These are phyloP conservation scores for Diabrotica undecimpunctata DNA, from an alignment of 1,140 invertebrate genomes.

Conservation along the genomic window DNA sequence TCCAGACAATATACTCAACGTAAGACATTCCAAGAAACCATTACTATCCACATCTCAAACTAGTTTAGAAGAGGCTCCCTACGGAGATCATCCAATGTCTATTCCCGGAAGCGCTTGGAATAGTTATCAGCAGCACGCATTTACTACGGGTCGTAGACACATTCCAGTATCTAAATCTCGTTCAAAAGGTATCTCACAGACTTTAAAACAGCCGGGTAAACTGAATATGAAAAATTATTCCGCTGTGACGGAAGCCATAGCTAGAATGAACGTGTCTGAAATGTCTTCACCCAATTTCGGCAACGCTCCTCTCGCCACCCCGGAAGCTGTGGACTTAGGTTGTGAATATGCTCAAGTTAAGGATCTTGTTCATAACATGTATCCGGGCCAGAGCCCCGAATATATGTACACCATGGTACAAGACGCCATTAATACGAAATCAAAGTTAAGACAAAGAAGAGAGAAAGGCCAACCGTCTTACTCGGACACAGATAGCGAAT, in stretches of 20 bases:
- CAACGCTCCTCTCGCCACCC: conserved; percentile 75
- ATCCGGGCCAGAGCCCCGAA: conserved; percentile 54
- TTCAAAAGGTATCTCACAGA: conserved; percentile 73
- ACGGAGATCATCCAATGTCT: conserved; percentile 45
- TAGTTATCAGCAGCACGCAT: conserved; percentile 72
- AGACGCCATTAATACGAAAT: conserved; percentile 61
- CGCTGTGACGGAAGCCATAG: conserved; percentile 81
- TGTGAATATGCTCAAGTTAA: conserved; percentile 65
- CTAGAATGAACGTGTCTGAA: conserved; percentile 67
- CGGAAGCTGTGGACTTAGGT: conserved; percentile 73
- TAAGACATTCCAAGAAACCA: conserved; percentile 30
- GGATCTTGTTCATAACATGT: conserved; percentile 60
- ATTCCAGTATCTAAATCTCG: conserved; percentile 61
- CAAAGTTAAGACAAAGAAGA: conserved; percentile 57
- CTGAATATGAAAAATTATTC: conserved; percentile 86
- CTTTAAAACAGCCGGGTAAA: conserved; percentile 84
- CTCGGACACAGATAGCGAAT: conserved; percentile 84
- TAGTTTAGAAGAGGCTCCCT: conserved; percentile 63
- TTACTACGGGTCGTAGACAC: conserved; percentile 74
- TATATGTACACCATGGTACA: conserved; percentile 61
- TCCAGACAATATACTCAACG: conserved; percentile 58
- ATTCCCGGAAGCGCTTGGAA: conserved; percentile 53
- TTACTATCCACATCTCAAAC: conserved; percentile 55
- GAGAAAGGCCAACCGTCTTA: conserved; percentile 67
- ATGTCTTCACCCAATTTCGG: conserved; percentile 56